Evolutionary conservation across 2,797 vertebrate genomes (phyloP).

Genomic region (Tangara arthus): DNA sequence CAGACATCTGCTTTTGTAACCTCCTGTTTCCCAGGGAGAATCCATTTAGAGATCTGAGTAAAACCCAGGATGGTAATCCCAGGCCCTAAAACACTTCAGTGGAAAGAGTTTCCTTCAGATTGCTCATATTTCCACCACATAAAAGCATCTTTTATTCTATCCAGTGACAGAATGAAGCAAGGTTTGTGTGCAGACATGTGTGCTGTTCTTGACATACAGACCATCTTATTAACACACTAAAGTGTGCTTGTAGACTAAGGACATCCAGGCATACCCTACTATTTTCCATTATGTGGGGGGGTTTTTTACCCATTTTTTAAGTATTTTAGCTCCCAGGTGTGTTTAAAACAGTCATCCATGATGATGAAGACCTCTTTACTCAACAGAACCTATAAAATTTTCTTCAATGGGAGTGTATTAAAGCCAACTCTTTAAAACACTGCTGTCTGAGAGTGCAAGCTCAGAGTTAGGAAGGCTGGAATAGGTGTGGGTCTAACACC

Average conservation of each 20-base stretch:
- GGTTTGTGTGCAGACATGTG: background rate
- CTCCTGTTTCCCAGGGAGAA: slow-evolving; percentile 51
- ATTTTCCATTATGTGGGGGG: accelerated
- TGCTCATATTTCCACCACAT: slow-evolving; percentile 63
- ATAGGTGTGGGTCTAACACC: background rate
- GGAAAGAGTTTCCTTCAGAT: slow-evolving; percentile 48
- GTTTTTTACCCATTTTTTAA: background rate
- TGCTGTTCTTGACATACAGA: background rate
- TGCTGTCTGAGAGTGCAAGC: background rate
- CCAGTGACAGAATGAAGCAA: slow-evolving; percentile 31
- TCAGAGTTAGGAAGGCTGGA: background rate
- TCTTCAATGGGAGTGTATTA: background rate
- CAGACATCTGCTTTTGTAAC: slow-evolving; percentile 41
- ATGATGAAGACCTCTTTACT: background rate
- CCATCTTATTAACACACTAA: background rate
- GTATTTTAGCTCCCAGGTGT: background rate
- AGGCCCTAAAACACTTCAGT: background rate
- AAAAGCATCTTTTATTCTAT: slow-evolving; percentile 65
- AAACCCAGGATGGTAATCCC: slow-evolving; percentile 11
- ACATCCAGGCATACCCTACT: background rate
- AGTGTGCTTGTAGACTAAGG: background rate
- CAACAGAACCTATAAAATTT: background rate
- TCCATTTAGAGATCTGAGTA: slow-evolving; percentile 17
- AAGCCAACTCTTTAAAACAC: background rate
- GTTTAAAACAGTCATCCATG: background rate